Base-by-base conservation (phyloP, 2,888 invertebrate species). In the Lordiphosa fenestrarum region DNA sequence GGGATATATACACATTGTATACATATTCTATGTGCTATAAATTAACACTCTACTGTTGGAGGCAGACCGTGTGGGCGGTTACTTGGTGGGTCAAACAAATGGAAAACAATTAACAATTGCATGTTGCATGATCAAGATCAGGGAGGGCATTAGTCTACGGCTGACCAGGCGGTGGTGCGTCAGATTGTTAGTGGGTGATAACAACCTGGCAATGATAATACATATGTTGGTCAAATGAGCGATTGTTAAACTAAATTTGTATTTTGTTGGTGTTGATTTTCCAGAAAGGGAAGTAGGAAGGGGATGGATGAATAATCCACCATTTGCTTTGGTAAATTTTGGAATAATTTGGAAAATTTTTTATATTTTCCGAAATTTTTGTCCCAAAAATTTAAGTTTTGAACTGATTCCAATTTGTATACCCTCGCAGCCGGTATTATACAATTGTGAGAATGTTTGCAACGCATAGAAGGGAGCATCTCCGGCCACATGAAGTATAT, bases 31-130 rank as follows among this genome's bases (percentile, higher is more conserved):
- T 58, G 58, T 50, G 65, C 65, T 46, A 73, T 75, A 82, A 78
- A 80, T 80, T 78, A 78, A 69, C 78, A 82, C 75, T 59, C 37
- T 23, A 46, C 53, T 41, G 46, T 35, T 33, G 41, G 13, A 54
- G 38, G 47, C n/a, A 55, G 48, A 53, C 70, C 39, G 74, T 56
- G 78, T 77, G 69, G 78, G 78, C 82, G 81, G 66, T 51, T 53
- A 53, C 67, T 60, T 40, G 46, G 46, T 36, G 63, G 62, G 57
- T 53, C 78, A 73, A 71, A 63, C 66, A 73, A 67, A 73, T 71
- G 67, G 56, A 73, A 77, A 81, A 78, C 78, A 81, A 78, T 78
- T 81, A 73, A 69, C 52, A 64, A 60, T 68, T 70, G 65, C 66
- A 62, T 62, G 75, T 60, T 38, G 61, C 42, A 44, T 48, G 53